Evolutionary conservation across 2,113 vertebrate genomes (phyloP).

Genomic region (Microtus richardsoni): DNA sequence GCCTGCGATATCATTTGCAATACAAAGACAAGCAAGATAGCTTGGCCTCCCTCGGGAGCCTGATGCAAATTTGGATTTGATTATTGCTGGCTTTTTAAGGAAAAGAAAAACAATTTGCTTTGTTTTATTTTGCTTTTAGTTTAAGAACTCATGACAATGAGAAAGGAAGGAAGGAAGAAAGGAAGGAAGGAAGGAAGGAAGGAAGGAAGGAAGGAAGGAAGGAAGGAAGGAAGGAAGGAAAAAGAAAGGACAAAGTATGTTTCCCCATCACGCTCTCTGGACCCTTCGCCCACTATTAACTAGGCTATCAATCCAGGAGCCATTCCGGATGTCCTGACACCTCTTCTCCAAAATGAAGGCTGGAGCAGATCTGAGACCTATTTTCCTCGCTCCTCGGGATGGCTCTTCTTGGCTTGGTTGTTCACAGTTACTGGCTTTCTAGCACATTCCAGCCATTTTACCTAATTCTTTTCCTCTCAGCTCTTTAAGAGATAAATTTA

Average conservation of each 20-base stretch:
- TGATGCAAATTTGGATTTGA: neutral
- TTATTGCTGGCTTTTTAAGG: neutral
- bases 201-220: neutral
- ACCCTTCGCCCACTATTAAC: fast-evolving
- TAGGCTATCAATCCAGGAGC: too few species aligned
- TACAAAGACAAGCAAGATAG: fast-evolving
- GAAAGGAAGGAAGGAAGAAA: neutral
- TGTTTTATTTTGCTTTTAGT: neutral
- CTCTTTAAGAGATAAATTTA: neutral
- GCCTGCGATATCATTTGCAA: fast-evolving
- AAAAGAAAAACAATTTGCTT: neutral
- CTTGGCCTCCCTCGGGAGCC: fast-evolving
- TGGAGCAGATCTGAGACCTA: neutral
- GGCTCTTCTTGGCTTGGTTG: fast-evolving
- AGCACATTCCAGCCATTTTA: neutral
- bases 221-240: too few species aligned
- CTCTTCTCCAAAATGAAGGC: neutral
- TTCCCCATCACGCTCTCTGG: fast-evolving
- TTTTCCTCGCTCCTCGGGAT: neutral
- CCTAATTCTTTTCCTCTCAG: neutral
- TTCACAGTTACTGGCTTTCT: neutral
- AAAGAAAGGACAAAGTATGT: fast-evolving
- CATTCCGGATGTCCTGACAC: fast-evolving
- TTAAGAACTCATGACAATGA: neutral
- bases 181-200: too few species aligned